Conservation (phyloP, 2,797 vertebrate genomes). For the Loris lydekkerianus region DNA sequence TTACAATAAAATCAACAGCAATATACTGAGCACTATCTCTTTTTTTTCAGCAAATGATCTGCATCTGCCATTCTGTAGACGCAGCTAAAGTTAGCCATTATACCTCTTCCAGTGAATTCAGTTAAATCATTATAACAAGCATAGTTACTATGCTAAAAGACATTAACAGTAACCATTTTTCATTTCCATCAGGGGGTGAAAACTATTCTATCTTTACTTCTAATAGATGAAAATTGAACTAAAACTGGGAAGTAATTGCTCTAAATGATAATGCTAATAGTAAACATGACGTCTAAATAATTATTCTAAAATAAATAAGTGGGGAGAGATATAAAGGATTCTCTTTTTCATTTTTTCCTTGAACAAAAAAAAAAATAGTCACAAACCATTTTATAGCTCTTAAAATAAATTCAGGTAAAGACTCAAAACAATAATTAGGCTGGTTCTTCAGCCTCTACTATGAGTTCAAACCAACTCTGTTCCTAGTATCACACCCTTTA, state of each 20-base stretch:
- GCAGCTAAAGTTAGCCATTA: slow-evolving; percentile 56
- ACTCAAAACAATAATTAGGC: background rate
- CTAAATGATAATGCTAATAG: slow-evolving; percentile 46
- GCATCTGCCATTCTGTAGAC: slow-evolving; percentile 44
- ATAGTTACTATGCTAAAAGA: slow-evolving; percentile 32
- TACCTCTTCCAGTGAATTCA: slow-evolving; percentile 61
- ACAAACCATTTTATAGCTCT: background rate
- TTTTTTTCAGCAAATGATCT: slow-evolving; percentile 60
- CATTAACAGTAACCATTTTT: slow-evolving; percentile 56
- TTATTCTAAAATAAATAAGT: slow-evolving; percentile 64
- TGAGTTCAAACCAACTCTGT: background rate
- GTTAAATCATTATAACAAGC: slow-evolving; percentile 72
- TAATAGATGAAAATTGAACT: slow-evolving; percentile 66
- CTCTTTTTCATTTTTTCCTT: background rate
- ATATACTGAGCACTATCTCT: slow-evolving; percentile 23
- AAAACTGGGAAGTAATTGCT: slow-evolving; percentile 56
- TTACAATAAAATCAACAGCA: slow-evolving; percentile 60
- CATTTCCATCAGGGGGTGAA: slow-evolving; percentile 69
- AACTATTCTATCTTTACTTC: slow-evolving; percentile 44
- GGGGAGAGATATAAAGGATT: background rate
- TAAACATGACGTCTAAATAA: slow-evolving; percentile 55
- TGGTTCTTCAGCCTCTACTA: background rate
- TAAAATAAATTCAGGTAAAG: slow-evolving; percentile 53
- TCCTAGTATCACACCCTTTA: background rate
- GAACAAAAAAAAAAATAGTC: background rate